Conservation (phyloP, 2,113 vertebrate species). For the Ameiurus melas region DNA sequence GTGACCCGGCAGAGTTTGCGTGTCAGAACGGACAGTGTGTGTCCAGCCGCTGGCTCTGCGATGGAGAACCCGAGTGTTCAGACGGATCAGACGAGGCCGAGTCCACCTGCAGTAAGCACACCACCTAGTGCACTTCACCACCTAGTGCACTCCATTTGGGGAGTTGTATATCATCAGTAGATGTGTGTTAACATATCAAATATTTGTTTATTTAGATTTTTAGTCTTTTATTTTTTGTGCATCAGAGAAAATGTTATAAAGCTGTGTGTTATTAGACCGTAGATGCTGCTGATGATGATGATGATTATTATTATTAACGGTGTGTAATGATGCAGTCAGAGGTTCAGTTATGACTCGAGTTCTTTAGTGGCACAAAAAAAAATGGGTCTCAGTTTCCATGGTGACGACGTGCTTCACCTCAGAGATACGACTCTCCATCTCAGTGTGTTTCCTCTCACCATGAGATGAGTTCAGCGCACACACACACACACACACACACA, state of each 20-base stretch:
- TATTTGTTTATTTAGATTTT: not conserved
- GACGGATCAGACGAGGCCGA: conserved; percentile 90
- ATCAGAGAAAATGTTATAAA: not conserved
- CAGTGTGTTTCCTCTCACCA: not conserved
- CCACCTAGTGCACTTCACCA: not conserved
- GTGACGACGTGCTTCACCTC: not conserved
- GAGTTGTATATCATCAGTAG: not conserved
- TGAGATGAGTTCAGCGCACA: not conserved
- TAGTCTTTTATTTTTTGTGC: not conserved
- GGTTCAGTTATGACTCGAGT: not conserved
- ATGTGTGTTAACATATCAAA: not conserved
- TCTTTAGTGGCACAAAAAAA: not conserved
- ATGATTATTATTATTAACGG: not conserved
- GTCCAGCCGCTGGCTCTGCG: conserved; percentile 88
- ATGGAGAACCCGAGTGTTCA: conserved; percentile 89
- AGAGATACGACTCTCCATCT: not conserved
- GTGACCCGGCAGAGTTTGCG: conserved; percentile 87
- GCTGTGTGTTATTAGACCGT: not conserved
- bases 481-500: not conserved
- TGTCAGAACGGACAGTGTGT: conserved; percentile 93
- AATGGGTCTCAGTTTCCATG: not conserved
- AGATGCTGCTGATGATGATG: not conserved
- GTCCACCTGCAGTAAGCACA: conserved; percentile 86
- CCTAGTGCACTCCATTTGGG: not conserved
- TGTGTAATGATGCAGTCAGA: not conserved